Evolutionary conservation across 2,888 invertebrate genomes (phyloP).

Genomic region (Thecocarcelia acutangulata): DNA sequence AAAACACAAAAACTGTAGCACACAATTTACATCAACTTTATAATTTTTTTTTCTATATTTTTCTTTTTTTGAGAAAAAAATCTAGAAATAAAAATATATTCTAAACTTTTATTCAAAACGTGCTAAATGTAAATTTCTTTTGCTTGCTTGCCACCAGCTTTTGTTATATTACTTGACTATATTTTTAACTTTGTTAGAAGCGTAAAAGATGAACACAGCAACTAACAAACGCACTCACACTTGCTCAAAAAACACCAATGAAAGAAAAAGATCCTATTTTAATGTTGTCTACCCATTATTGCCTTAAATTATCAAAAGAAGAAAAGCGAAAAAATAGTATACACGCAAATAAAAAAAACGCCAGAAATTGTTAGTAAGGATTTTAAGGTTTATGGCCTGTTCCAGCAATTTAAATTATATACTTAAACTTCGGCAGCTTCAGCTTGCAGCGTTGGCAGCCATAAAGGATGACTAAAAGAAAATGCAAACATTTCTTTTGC

Average conservation of each 20-base stretch:
- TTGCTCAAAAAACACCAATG: neutral
- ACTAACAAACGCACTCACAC: neutral
- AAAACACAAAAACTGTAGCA: slow-evolving; percentile 25
- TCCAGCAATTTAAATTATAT: slow-evolving; percentile 78
- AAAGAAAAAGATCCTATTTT: slow-evolving; percentile 52
- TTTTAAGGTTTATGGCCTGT: slow-evolving; percentile 70
- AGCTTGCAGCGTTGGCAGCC: slow-evolving; percentile 12
- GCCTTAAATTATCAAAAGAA: slow-evolving; percentile 61
- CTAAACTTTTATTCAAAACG: slow-evolving; percentile 63
- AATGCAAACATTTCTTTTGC: slow-evolving; percentile 38
- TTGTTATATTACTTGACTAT: slow-evolving; percentile 64
- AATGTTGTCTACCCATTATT: slow-evolving; percentile 67
- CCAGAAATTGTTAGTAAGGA: slow-evolving; percentile 57
- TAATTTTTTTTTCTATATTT: slow-evolving; percentile 40
- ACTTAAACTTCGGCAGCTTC: slow-evolving; percentile 73
- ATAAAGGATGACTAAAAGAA: slow-evolving; percentile 50
- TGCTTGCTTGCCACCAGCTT: slow-evolving; percentile 42
- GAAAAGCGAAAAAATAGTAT: slow-evolving; percentile 52
- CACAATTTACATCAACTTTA: slow-evolving; percentile 62
- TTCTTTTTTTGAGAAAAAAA: slow-evolving; percentile 33
- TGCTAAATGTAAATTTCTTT: slow-evolving; percentile 59
- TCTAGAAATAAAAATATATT: slow-evolving; percentile 16
- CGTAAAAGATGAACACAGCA: slow-evolving; percentile 27
- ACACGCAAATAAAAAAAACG: slow-evolving; percentile 25
- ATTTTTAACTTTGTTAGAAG: slow-evolving; percentile 64